Conservation (phyloP, 2,113 vertebrate species). For the Micronycteris hirsuta region DNA sequence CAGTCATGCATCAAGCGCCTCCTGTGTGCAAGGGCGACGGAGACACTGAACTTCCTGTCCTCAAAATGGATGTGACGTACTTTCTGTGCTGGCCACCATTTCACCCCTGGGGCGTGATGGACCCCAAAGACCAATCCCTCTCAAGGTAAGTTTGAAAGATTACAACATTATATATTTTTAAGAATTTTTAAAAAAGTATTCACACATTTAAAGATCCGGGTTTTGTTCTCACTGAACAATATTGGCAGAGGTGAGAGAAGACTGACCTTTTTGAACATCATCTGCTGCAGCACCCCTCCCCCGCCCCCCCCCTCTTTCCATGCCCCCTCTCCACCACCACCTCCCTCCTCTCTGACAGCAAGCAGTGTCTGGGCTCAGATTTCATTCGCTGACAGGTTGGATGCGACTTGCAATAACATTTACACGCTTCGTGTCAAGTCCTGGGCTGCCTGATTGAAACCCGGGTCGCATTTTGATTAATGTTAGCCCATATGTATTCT, state of each 20-base stretch:
- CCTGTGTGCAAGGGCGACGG: neutral
- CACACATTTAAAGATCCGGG: neutral
- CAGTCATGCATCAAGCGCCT: neutral
- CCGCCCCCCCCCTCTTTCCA: too few species aligned
- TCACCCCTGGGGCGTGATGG: neutral
- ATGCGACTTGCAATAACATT: slow-evolving; percentile 43
- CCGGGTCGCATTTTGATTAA: slow-evolving; percentile 54
- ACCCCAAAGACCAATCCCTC: neutral
- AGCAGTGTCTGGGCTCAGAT: neutral
- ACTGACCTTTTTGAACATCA: neutral
- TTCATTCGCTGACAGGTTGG: slow-evolving; percentile 5
- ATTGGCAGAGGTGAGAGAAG: neutral
- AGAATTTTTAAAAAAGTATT: neutral
- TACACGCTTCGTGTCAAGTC: slow-evolving; percentile 32
- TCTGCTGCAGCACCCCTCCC: neutral
- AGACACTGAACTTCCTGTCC: neutral
- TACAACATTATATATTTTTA: neutral
- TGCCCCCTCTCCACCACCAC: too few species aligned
- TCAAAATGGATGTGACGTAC: neutral
- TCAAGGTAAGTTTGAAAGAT: neutral
- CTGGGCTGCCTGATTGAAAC: slow-evolving; percentile 50
- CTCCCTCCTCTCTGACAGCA: neutral
- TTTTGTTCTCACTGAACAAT: neutral
- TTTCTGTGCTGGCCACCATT: neutral
- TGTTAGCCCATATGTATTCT: slow-evolving; percentile 32